Evolutionary conservation across 1,140 invertebrate species (phyloP), one percentile per base, ranked within the genome.

Genomic region (Drosophila parvula): DNA sequence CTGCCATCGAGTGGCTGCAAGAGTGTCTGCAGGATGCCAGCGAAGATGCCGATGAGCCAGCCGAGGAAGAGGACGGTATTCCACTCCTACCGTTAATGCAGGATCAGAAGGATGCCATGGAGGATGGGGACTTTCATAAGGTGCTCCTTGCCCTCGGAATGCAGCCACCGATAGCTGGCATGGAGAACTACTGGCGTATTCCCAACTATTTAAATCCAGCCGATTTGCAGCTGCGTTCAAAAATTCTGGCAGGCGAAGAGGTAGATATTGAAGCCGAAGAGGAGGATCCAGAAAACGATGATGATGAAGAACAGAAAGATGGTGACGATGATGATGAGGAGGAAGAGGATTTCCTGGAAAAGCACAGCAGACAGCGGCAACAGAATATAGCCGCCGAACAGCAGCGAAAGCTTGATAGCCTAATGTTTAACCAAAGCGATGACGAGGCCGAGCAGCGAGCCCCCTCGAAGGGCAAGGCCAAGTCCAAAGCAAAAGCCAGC

Each of bases 161-260:
- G 74, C 91, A 93, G 58, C 92, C 94, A 62, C 95, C 95, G 5
- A 90, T 92, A 60, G 91, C 92, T 53, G 92, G 93, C 73, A 82
- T 93, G 91, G 94, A 95, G 92, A 90, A 77, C 74, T 94, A 94
- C 83, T 95, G 94, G 94, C 92, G 94, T 53, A 94, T 95, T 67
- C 94, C 94, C 4, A 90, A 88, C 16, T 89, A 92, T 78, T 88
- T 94, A 34, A 91, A 90, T 43, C 65, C 84, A 2, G 71, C 85
- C 7, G 93, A 92, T 27, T 92, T 95, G 22, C 92, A 92, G 69
- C 16, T 90, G 6, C 71, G 91, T 5, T 85, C 81, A 3, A 70
- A 81, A 70, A 85, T 92, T 28, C 41, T 92, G 5, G 68, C 56
- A 3, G 91, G 91, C 5, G 92, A 90, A 30, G 82, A 93, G 30